A percentile compares a stretch with the other conserved stretches of the same genome.
phyloP scores from a whole-genome alignment of 2,797 vertebrate species.

The Lateolabrax maculatus region DNA sequence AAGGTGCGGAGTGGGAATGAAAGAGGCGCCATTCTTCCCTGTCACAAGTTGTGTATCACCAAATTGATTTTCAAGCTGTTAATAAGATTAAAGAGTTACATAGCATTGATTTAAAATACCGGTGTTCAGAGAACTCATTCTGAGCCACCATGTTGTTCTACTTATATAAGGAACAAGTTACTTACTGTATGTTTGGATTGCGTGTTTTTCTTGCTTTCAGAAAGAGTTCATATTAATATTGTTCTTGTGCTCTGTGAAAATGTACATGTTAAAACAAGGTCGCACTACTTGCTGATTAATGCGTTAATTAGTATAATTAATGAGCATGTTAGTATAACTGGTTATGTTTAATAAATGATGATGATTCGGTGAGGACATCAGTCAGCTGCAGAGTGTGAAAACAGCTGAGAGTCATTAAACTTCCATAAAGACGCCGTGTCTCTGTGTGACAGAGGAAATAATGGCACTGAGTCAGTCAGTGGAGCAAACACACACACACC shows the following conservation, averaged over 20 bases:
- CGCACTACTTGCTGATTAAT: slow-evolving; percentile 19
- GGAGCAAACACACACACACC: slow-evolving; percentile 9
- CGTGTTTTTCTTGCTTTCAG: too few relatives aligned
- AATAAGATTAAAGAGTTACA: too few relatives aligned
- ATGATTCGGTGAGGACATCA: slow-evolving; percentile 14
- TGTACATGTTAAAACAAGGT: background rate
- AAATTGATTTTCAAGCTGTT: too few relatives aligned
- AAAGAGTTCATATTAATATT: background rate
- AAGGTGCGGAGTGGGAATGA: too few relatives aligned
- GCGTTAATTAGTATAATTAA: slow-evolving; percentile 41
- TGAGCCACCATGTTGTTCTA: background rate
- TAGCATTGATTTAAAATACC: too few relatives aligned
- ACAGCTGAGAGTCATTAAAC: slow-evolving; percentile 49
- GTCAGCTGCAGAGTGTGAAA: slow-evolving; percentile 23
- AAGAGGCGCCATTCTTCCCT: too few relatives aligned
- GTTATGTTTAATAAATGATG: slow-evolving; percentile 24
- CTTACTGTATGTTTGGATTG: background rate
- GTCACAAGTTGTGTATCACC: too few relatives aligned
- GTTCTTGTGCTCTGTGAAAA: background rate
- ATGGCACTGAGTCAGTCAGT: slow-evolving; percentile 9
- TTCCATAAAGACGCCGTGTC: slow-evolving; percentile 27
- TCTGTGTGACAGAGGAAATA: slow-evolving; percentile 44
- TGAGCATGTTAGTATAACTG: slow-evolving; percentile 2
- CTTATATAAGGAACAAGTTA: background rate
- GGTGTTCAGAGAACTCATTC: too few relatives aligned